Conservation (phyloP, 2,113 vertebrate species). For the Ardeotis arabs region DNA sequence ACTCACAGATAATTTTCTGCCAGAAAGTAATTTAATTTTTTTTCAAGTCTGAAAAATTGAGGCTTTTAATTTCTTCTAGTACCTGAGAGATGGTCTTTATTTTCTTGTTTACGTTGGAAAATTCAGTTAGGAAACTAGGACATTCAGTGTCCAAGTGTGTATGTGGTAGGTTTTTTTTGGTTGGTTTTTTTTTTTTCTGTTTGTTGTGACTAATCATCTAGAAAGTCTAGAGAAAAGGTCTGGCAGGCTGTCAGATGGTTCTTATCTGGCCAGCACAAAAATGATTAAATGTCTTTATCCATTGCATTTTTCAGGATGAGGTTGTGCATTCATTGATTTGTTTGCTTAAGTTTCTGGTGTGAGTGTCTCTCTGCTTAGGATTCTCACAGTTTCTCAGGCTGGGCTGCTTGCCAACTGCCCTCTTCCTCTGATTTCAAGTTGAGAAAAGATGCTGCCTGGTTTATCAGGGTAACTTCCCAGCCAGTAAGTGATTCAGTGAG, state of each 20-base stretch:
- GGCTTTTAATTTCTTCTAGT: not conserved
- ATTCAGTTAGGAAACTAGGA: not conserved
- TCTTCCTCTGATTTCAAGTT: not conserved
- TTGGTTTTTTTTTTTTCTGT: not conserved
- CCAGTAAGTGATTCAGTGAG: not conserved
- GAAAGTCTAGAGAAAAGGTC: not conserved
- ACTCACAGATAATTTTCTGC: not conserved
- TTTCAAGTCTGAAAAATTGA: not conserved
- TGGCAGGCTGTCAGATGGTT: not conserved
- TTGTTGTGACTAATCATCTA: not conserved
- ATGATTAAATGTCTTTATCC: conserved; percentile 30
- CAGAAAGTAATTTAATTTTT: not conserved
- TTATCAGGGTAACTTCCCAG: not conserved
- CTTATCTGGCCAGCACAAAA: not conserved
- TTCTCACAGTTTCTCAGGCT: not conserved
- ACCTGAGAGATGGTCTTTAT: not conserved
- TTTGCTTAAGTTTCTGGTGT: not conserved
- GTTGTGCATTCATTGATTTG: not conserved
- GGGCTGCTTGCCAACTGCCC: not conserved
- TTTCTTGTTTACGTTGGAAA: not conserved
- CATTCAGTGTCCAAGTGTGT: not conserved
- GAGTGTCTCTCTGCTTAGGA: not conserved
- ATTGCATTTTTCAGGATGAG: not conserved
- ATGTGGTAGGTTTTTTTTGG: not conserved
- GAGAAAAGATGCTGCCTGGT: not conserved